Base-by-base conservation (phyloP, 2,888 invertebrate genomes). In the Eristalis arbustorum region DNA sequence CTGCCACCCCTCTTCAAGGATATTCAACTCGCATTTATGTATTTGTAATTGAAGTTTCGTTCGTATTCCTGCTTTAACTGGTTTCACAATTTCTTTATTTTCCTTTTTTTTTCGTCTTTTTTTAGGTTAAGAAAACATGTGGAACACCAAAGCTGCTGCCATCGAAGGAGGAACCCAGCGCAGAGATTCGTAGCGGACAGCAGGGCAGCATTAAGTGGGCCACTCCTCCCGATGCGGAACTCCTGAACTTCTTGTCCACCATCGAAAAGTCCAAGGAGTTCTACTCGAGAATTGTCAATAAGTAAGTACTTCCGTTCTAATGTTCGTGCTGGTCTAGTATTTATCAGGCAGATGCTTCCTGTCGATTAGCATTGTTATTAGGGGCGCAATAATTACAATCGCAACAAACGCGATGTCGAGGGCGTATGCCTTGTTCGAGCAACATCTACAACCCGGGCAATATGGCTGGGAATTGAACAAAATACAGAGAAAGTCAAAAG, bases 221-320 rank as follows among this genome's bases (percentile, higher is more conserved):
- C 0, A 94, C 95, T 0, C 94, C 95, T 0, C 95, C 95, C 6
- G 95, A 95, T 89, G 94, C 95, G 0, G 95, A 95, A 89, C 94
- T 96, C 67, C 91, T 94, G 31, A 94, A 95, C 89, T 96, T 96
- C 90, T 93, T 96, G 11, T 94, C 95, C 8, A 95, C 94, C 14
- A 94, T 96, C 71, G 94, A 95, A 25, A 94, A 94, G 90, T 97
- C 96, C 81, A 96, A 96, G 92, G 96, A 96, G 90, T 96, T 98
- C 92, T 98, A 97, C 93, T 95, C 96, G 40, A 95, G 95, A 89
- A 94, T 98, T 57, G 96, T 98, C 3, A 96, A 97, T 92, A 95
- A 95, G 90, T 93, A 89, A 92, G 92, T 92, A 66, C 4, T 22
- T 22, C 22, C 1, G 31, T 31, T 31, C 2, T 1, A 28, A 37